Evolutionary conservation across 2,888 invertebrate species (phyloP).

Genomic region (Polietes domitor): DNA sequence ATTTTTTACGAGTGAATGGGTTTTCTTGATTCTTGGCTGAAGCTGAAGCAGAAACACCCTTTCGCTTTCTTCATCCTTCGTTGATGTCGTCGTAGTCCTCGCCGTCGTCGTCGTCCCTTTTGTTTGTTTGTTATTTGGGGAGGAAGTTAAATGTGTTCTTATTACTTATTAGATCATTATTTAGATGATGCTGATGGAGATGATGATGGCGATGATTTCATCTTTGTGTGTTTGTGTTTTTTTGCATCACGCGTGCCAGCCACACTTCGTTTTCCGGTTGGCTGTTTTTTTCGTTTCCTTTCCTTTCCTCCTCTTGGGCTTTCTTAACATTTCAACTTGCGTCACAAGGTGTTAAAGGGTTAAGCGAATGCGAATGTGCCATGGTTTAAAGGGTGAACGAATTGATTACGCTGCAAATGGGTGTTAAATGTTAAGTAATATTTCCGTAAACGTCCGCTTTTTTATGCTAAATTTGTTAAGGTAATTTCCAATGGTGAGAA

Average conservation of each 20-base stretch:
- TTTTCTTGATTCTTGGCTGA: neutral
- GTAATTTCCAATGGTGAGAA: constrained; percentile 45
- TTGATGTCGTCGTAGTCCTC: neutral
- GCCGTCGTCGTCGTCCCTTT: neutral
- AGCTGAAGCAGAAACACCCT: constrained; percentile 54
- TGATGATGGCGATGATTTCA: constrained; percentile 47
- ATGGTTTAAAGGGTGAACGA: constrained; percentile 50
- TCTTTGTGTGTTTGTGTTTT: constrained; percentile 12
- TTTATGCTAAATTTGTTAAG: constrained; percentile 67
- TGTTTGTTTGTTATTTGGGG: constrained; percentile 39
- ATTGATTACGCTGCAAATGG: constrained; percentile 63
- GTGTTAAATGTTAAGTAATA: constrained; percentile 75
- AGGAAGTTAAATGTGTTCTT: constrained; percentile 62
- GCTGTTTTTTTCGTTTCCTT: neutral
- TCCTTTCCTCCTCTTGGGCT: neutral
- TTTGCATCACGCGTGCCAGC: constrained; percentile 72
- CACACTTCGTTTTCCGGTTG: constrained; percentile 70
- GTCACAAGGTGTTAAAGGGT: constrained; percentile 64
- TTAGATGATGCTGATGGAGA: constrained; percentile 43
- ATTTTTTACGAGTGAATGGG: constrained; percentile 24
- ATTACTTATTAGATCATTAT: constrained; percentile 66
- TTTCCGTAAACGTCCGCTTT: constrained; percentile 67
- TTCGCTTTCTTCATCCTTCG: constrained; percentile 14
- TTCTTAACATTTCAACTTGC: constrained; percentile 22
- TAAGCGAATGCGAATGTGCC: constrained; percentile 28